Conservation (phyloP, 2,113 vertebrate species). For the Pterocles burchelli region DNA sequence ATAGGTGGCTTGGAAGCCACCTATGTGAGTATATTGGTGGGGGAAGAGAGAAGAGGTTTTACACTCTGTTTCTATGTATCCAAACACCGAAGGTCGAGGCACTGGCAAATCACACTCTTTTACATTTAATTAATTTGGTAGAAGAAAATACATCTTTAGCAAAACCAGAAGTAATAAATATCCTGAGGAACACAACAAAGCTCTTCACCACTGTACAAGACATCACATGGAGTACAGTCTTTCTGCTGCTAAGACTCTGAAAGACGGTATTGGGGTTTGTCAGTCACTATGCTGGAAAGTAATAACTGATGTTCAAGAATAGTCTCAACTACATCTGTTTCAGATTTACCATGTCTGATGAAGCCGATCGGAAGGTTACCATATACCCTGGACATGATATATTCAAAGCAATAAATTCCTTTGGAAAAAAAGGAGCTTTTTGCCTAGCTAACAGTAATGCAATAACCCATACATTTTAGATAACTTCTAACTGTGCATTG, state of each 20-base stretch:
- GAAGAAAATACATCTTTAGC: not conserved
- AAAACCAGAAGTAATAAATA: not conserved
- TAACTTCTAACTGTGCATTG: not conserved
- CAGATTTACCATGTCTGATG: not conserved
- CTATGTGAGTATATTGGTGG: too few species aligned
- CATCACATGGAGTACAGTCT: fast-evolving
- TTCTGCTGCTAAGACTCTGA: not conserved
- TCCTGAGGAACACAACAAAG: not conserved
- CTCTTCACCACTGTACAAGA: not conserved
- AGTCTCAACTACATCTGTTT: not conserved
- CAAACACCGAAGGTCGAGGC: not conserved
- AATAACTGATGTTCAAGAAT: not conserved
- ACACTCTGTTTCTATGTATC: not conserved
- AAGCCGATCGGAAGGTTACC: not conserved
- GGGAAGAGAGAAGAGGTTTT: not conserved
- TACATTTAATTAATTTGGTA: not conserved
- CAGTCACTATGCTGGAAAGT: not conserved
- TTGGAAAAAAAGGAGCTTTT: not conserved
- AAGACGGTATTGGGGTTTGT: not conserved
- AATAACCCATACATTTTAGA: not conserved
- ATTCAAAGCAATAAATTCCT: not conserved
- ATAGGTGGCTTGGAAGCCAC: not conserved
- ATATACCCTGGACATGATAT: not conserved
- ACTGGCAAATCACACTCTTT: not conserved
- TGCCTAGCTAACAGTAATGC: not conserved